Evolutionary conservation across 2,113 vertebrate species (phyloP), one percentile per base, ranked within the genome.

Genomic region (Catharus fuscescens): DNA sequence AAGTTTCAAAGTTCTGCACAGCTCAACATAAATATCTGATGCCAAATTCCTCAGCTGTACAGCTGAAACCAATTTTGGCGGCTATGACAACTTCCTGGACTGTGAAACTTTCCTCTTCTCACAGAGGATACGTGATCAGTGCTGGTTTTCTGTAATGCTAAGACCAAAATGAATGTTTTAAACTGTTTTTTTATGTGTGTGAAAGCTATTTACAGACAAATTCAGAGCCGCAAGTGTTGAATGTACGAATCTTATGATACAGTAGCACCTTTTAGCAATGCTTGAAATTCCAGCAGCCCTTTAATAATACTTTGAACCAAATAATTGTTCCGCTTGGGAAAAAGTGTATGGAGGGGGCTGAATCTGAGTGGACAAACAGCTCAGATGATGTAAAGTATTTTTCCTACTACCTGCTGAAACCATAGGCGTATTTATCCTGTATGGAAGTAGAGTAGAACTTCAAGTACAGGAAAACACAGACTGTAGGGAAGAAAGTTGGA

Each of bases 11-110:
- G 12, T 32, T 69, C 45, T 86, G 52, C 47, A 10, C 31, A 57
- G 74, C 74, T 81, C 13, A 2, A 20, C 60, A 11, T 42, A 45
- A 56, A 62, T 48, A 57, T 44, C 28, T 0, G 3, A 54, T 71
- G 88, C 94, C 80, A 86, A 89, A 44, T 74, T 82, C 79, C 84
- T 81, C 78, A 81, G 73, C 69, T 2, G 6, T 70, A 11, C 91
- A 94, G 79, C 93, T 96, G 92, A 92, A 96, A 96, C 62, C 76
- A 95, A 77, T 95, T 92, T 91, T 56, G 53, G 53, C 5, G 0
- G 45, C 80, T 94, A 4, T 90, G 88, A 80, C 92, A 86, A 79
- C 80, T 96, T 96, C 88, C 93, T 94, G 95, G 87, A 71, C 48
- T 1, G 3, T 21, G 80, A 54, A 71, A 64, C 59, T 74, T 67